Percentiles rank a stretch among this genome's conserved stretches.
These are phyloP conservation scores for Tenthredo distinguenda DNA, from an alignment of 2,888 invertebrate genomes.

Conservation along the genomic window DNA sequence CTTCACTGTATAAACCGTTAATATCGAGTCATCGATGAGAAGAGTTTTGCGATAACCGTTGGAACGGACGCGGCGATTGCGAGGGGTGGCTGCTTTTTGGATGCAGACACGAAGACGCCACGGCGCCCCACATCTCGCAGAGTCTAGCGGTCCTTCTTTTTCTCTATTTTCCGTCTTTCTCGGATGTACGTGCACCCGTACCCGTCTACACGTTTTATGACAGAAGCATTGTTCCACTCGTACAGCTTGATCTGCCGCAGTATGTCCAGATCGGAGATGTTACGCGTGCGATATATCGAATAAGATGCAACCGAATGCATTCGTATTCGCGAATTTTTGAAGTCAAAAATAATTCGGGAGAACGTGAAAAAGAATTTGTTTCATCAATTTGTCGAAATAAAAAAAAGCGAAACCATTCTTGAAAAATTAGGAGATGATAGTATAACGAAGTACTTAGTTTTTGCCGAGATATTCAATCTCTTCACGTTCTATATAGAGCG, in stretches of 20 bases:
- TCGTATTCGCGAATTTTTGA: not conserved
- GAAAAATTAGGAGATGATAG: not conserved
- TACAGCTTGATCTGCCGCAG: not conserved
- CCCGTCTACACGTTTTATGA: conserved; percentile 20
- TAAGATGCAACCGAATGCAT: not conserved
- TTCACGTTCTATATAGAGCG: not conserved
- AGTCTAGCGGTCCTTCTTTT: not conserved
- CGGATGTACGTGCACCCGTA: not conserved
- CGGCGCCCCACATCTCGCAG: conserved; percentile 62
- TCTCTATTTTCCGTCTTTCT: not conserved
- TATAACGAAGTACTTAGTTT: not conserved
- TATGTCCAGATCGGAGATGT: not conserved
- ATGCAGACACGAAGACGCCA: conserved; percentile 67
- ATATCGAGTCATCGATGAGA: conserved; percentile 15
- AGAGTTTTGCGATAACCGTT: conserved; percentile 5
- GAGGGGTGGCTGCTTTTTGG: conserved; percentile 59
- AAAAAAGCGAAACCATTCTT: not conserved
- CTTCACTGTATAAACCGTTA: not conserved
- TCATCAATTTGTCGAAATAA: not conserved
- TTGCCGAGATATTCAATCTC: not conserved
- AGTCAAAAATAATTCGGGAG: not conserved
- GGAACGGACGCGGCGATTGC: conserved; percentile 7
- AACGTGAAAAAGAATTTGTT: not conserved
- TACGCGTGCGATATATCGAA: not conserved
- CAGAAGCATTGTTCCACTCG: conserved; percentile 30